phyloP scores from a whole-genome alignment of 2,888 invertebrate genomes.

The Hemithea aestivaria region DNA sequence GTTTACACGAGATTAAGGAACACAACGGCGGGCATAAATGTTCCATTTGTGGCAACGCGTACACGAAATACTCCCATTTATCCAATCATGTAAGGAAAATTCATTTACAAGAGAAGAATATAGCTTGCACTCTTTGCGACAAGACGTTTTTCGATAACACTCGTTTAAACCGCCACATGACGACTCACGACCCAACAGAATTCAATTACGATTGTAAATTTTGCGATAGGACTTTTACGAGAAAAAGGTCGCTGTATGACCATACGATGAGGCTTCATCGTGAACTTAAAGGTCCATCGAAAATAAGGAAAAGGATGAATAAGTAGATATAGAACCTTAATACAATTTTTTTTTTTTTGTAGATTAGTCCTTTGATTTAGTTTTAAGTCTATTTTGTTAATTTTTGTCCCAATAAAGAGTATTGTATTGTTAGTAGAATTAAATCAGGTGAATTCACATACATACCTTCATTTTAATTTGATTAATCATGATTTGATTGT shows the following conservation, averaged over 20 bases:
- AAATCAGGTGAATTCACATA: too few species aligned
- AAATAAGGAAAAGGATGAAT: too few species aligned
- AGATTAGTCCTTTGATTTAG: too few species aligned
- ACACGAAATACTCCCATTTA: conserved; percentile 55
- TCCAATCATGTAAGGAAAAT: conserved; percentile 51
- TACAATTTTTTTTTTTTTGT: too few species aligned
- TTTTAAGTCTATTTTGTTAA: too few species aligned
- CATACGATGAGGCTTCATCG: too few species aligned
- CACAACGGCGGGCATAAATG: conserved; percentile 58
- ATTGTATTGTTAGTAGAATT: too few species aligned
- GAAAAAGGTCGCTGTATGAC: conserved; percentile 77
- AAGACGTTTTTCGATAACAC: conserved; percentile 54
- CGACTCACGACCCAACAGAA: conserved; percentile 68
- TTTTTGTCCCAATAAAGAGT: too few species aligned
- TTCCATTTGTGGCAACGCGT: conserved; percentile 48
- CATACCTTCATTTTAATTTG: too few species aligned
- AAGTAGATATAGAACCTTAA: too few species aligned
- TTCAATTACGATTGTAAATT: conserved; percentile 76
- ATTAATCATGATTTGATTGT: too few species aligned
- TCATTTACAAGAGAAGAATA: conserved; percentile 62
- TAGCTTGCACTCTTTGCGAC: conserved; percentile 51
- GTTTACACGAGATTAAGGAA: conserved; percentile 44
- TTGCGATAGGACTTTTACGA: conserved; percentile 77
- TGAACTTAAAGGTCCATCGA: too few species aligned
- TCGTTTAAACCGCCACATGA: conserved; percentile 62